Base-by-base conservation (phyloP, 1,140 invertebrate species). In the Lucilia sericata region DNA sequence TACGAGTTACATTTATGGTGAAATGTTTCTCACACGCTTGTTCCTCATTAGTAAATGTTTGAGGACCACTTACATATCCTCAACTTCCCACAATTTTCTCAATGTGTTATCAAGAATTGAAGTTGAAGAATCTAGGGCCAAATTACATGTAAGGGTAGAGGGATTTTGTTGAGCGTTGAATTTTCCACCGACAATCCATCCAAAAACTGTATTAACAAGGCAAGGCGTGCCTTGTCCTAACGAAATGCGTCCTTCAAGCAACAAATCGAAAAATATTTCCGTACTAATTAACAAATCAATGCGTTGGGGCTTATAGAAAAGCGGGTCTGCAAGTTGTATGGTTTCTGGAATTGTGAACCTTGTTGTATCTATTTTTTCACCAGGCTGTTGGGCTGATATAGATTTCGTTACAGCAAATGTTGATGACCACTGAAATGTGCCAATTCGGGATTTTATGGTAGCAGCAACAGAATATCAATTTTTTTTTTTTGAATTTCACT, bases 161-260 rank as follows among this genome's bases (percentile, higher is more conserved):
- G 60, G 17, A 49, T 5, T 30, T 21, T 17, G 0, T 34, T 21
- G 19, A 70, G 74, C 19, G 34, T 12, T 74, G 5, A 82, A 84
- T 74, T 25, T 25, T 5, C 82, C 82, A 19, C 65, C 65, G 17
- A 75, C 70, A 17, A 83, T 74, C 82, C 82, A 83, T 47, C 82
- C 82, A 42, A 78, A 34, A 14, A 5, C 13, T 13, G 51, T n/a
- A n/a, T n/a, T n/a, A n/a, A n/a, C n/a, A n/a, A n/a, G n/a, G n/a
- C n/a, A n/a, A n/a, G n/a, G n/a, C n/a, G n/a, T n/a, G n/a, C n/a
- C n/a, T n/a, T n/a, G n/a, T n/a, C n/a, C n/a, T n/a, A n/a, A n/a
- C n/a, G n/a, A n/a, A n/a, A n/a, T n/a, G n/a, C n/a, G n/a, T n/a
- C n/a, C n/a, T n/a, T n/a, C n/a, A n/a, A n/a, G n/a, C n/a, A n/a